These are phyloP conservation scores for Parotia lawesii DNA, from an alignment of 2,113 vertebrate species.

Conservation along the genomic window DNA sequence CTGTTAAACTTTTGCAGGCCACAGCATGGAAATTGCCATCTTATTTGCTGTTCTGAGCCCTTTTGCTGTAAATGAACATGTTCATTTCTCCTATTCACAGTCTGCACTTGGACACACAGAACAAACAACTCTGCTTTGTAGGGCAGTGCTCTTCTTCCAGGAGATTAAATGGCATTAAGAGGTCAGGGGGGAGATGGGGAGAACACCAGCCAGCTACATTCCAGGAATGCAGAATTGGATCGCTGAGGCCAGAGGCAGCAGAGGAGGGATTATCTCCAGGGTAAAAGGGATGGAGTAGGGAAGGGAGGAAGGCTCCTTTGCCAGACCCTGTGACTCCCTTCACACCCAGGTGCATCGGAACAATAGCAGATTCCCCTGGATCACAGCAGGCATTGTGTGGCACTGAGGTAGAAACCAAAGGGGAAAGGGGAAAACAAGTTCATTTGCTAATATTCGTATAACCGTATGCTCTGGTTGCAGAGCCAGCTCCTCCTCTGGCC, in stretches of 20 bases:
- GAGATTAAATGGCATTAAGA: slow-evolving; percentile 58
- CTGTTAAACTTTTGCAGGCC: not conserved
- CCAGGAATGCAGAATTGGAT: slow-evolving; percentile 38
- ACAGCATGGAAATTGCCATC: not conserved
- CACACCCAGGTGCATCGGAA: slow-evolving; percentile 46
- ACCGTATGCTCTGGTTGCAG: not conserved
- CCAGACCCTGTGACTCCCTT: slow-evolving; percentile 49
- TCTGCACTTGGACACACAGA: not conserved
- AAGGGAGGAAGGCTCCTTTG: slow-evolving; percentile 31
- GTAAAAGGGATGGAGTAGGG: not conserved
- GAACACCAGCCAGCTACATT: slow-evolving; percentile 39
- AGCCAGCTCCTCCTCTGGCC: not conserved
- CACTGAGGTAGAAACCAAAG: slow-evolving; percentile 48
- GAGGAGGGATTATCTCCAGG: slow-evolving; percentile 43
- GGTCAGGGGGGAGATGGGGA: slow-evolving; percentile 48
- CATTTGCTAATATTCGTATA: slow-evolving; percentile 1
- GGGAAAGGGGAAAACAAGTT: slow-evolving; percentile 54
- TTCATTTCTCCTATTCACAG: not conserved
- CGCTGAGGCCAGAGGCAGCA: not conserved
- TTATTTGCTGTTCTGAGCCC: not conserved
- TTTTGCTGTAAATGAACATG: not conserved
- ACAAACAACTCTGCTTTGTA: not conserved
- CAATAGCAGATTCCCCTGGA: slow-evolving; percentile 29
- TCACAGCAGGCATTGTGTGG: slow-evolving; percentile 25
- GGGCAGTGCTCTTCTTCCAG: slow-evolving; percentile 23